Conservation (phyloP, 2,888 invertebrate genomes). For the Oscheius sp. region DNA sequence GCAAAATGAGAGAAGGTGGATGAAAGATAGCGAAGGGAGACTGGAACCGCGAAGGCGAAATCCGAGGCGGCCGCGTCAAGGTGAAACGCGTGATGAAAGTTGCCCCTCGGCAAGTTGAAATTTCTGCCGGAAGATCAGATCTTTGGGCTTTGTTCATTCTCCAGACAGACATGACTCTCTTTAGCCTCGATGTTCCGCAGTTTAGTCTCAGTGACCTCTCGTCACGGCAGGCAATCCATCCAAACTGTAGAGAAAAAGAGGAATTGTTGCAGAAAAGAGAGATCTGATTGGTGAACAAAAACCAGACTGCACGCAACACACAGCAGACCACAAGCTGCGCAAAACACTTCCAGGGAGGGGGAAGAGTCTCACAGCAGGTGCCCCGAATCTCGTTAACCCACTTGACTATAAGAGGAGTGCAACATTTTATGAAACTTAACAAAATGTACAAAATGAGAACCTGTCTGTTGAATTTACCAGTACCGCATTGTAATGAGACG, state of each 20-base stretch:
- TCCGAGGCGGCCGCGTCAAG: slow-evolving; percentile 31
- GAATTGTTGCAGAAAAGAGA: slow-evolving; percentile 6
- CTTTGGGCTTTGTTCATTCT: neutral
- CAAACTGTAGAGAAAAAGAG: neutral
- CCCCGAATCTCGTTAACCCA: slow-evolving; percentile 20
- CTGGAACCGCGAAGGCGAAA: slow-evolving; percentile 36
- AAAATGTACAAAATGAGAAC: slow-evolving; percentile 5
- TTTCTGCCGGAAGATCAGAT: neutral
- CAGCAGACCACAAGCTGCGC: slow-evolving; percentile 16
- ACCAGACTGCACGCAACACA: slow-evolving; percentile 29
- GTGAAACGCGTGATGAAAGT: slow-evolving; percentile 26
- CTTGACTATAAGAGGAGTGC: neutral
- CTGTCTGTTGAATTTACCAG: slow-evolving; percentile 17
- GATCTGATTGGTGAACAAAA: slow-evolving; percentile 33
- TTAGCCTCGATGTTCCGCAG: neutral
- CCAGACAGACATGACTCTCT: neutral
- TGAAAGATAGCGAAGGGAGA: slow-evolving; percentile 29
- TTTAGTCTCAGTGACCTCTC: neutral
- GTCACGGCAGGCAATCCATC: neutral
- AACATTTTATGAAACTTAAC: neutral
- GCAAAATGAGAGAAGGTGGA: slow-evolving; percentile 19
- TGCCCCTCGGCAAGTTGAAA: slow-evolving; percentile 25
- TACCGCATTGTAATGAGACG: slow-evolving; percentile 27
- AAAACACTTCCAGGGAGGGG: slow-evolving; percentile 34
- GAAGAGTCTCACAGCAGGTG: neutral